Evolutionary conservation across 2,888 invertebrate species (phyloP).

Genomic region (Eupelmus urozonus): DNA sequence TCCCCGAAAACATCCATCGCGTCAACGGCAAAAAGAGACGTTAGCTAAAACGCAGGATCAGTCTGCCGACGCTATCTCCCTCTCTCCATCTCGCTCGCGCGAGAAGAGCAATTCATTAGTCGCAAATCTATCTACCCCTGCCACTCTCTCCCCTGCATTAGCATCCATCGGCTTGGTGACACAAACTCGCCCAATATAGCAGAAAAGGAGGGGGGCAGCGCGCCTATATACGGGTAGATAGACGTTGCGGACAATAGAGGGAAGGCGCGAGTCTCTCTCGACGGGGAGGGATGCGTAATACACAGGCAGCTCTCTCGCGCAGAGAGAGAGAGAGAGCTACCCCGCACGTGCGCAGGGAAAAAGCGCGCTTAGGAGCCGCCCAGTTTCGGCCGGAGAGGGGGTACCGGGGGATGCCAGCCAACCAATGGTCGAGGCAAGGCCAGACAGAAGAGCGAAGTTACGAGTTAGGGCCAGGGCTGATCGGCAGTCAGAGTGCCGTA

Average conservation of each 20-base stretch:
- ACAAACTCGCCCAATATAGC: too few species aligned
- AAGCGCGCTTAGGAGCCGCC: neutral
- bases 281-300: neutral
- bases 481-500: conserved; percentile 68
- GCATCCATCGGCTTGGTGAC: too few species aligned
- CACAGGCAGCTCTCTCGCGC: too few species aligned
- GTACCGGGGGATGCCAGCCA: conserved; percentile 30
- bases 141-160: conserved; percentile 27
- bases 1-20: too few species aligned
- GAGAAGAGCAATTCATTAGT: conserved; percentile 61
- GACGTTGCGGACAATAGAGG: neutral
- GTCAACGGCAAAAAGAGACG: too few species aligned
- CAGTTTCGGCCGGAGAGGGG: conserved; percentile 27
- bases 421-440: conserved; percentile 38
- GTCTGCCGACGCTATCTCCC: conserved; percentile 19
- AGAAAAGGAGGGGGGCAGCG: too few species aligned
- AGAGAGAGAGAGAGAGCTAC: neutral
- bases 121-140: conserved; percentile 49
- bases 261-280: too few species aligned
- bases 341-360: neutral
- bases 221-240: neutral
- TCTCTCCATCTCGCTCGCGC: neutral
- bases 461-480: conserved; percentile 70
- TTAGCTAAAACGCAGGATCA: neutral
- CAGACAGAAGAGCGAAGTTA: too few species aligned